Conservation (phyloP, 2,113 vertebrate species). For the Salvator merianae region DNA sequence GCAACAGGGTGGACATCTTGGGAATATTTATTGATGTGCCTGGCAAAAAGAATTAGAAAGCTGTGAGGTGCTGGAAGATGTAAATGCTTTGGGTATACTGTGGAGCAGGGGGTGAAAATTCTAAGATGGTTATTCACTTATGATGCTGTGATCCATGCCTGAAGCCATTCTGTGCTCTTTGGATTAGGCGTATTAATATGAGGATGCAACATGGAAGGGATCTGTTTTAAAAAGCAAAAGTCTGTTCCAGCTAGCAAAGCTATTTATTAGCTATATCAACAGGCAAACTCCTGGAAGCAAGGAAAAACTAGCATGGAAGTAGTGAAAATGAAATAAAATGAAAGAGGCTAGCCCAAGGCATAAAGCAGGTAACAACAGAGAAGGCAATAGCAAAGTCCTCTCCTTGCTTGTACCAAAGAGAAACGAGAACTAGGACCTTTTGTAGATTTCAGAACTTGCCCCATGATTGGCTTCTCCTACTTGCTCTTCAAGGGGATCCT, state of each 20-base stretch:
- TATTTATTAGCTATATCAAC: too few relatives aligned
- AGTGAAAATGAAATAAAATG: not conserved
- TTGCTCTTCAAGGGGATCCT: not conserved
- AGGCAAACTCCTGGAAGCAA: not conserved
- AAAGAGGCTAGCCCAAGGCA: not conserved
- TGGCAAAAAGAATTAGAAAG: constrained; percentile 36
- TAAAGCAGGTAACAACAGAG: not conserved
- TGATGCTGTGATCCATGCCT: too few relatives aligned
- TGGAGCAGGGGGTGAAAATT: not conserved
- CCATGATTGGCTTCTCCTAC: not conserved
- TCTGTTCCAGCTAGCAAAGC: too few relatives aligned
- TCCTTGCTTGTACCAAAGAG: not conserved
- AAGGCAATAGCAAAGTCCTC: not conserved
- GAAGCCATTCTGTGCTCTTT: not conserved
- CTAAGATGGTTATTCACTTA: not conserved
- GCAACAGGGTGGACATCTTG: constrained; percentile 60
- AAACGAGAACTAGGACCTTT: not conserved
- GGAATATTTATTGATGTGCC: constrained; percentile 40
- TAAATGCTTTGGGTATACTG: constrained; percentile 29
- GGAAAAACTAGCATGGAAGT: not conserved
- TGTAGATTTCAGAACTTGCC: not conserved
- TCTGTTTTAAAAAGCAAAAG: not conserved
- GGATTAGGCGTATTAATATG: not conserved
- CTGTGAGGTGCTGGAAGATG: not conserved
- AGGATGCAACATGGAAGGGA: not conserved